Conservation (phyloP, 2,888 invertebrate genomes). For the Hermodice carunculata region DNA sequence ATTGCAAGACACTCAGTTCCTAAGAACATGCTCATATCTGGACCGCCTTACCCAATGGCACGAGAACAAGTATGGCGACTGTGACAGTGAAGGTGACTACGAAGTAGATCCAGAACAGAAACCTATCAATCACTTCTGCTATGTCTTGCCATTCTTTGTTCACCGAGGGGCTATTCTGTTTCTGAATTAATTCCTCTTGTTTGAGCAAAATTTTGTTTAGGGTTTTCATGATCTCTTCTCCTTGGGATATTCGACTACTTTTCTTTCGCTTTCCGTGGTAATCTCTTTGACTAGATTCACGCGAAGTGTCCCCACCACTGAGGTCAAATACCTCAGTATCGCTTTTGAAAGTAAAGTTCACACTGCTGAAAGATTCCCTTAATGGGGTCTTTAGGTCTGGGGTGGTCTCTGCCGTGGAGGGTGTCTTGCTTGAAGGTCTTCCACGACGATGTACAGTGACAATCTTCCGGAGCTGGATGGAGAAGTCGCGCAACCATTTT, state of each 20-base stretch:
- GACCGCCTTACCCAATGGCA: constrained; percentile 64
- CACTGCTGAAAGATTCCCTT: constrained; percentile 14
- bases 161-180: constrained; percentile 51
- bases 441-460: neutral
- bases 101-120: constrained; percentile 74
- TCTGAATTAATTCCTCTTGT: constrained; percentile 63
- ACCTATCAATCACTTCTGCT: constrained; percentile 72
- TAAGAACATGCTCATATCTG: no score
- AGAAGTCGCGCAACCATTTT: constrained; percentile 4
- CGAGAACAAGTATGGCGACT: constrained; percentile 71
- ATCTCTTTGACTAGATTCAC: no score
- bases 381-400: constrained; percentile 25
- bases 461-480: constrained; percentile 2
- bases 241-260: neutral
- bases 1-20: no score
- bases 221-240: constrained; percentile 70
- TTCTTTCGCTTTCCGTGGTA: no score
- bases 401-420: constrained; percentile 11
- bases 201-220: constrained; percentile 70
- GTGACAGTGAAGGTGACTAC: constrained; percentile 71
- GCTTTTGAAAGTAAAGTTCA: constrained; percentile 9
- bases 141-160: constrained; percentile 73
- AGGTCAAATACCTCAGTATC: constrained; percentile 4
- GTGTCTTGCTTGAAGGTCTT: neutral
- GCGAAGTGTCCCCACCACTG: no score